Evolutionary conservation across 2,888 invertebrate genomes (phyloP).

Genomic region (Hetaerina titia): DNA sequence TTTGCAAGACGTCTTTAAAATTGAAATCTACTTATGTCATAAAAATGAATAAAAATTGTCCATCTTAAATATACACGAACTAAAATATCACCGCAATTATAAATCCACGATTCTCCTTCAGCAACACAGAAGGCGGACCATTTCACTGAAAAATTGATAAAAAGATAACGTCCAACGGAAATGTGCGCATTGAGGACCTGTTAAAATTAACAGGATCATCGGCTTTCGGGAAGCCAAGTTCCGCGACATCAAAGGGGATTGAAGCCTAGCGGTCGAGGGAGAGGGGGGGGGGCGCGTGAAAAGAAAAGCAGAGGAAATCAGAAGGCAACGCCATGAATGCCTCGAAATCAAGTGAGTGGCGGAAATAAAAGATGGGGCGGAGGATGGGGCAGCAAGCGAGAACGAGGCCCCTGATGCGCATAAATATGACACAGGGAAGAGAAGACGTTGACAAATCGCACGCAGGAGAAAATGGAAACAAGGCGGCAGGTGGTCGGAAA

Average conservation of each 20-base stretch:
- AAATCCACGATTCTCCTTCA: no score
- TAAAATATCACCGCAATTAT: no score
- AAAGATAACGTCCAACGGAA: no score
- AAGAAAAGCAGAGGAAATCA: neutral
- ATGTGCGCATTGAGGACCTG: neutral
- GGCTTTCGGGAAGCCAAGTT: neutral
- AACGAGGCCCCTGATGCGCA: slow-evolving; percentile 57
- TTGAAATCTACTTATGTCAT: no score
- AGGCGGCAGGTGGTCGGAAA: slow-evolving; percentile 64
- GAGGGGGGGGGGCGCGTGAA: neutral
- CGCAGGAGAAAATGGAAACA: slow-evolving; percentile 54
- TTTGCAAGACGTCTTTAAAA: no score
- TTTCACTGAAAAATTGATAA: no score
- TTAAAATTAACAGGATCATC: neutral
- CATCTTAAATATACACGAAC: no score
- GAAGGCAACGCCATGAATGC: slow-evolving; percentile 13
- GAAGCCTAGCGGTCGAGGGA: neutral
- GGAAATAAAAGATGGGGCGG: slow-evolving; percentile 46
- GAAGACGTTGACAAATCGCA: slow-evolving; percentile 64
- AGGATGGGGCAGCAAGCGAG: slow-evolving; percentile 20
- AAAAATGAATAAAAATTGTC: no score
- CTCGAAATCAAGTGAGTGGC: neutral
- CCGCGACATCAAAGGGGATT: neutral
- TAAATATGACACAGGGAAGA: slow-evolving; percentile 55
- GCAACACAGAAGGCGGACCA: no score